These are phyloP conservation scores for Trichonephila inaurata DNA, from an alignment of 1,140 invertebrate genomes.

Conservation along the genomic window DNA sequence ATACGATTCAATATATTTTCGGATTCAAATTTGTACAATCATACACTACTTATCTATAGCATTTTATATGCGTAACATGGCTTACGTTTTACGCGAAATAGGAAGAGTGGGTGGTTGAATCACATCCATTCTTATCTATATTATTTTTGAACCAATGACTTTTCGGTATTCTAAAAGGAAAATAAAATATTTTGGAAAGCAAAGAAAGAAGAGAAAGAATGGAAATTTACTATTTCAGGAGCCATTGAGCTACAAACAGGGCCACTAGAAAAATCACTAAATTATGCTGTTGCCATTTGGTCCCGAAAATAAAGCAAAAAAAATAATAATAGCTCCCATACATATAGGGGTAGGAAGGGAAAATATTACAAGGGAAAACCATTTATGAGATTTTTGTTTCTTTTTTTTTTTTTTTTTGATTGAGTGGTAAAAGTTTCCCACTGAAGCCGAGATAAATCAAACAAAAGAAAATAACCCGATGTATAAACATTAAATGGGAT, in stretches of 20 bases:
- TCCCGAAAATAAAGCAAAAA: background rate
- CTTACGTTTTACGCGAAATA: background rate
- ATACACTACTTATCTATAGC: no score
- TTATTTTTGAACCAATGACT: background rate
- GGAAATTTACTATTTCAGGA: slow-evolving; percentile 43
- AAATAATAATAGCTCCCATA: background rate
- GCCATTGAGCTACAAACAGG: slow-evolving; percentile 52
- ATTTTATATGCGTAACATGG: no score
- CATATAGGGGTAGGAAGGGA: background rate
- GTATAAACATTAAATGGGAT: slow-evolving; percentile 47
- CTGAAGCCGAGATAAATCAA: slow-evolving; percentile 43
- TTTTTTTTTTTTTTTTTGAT: slow-evolving; percentile 54
- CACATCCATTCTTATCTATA: background rate
- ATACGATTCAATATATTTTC: no score
- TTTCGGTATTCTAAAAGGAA: background rate
- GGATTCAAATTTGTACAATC: no score
- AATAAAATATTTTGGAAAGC: background rate
- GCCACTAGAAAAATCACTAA: slow-evolving; percentile 67
- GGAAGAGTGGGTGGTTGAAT: background rate
- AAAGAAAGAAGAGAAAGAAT: background rate
- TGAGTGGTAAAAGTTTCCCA: slow-evolving; percentile 12
- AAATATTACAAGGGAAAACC: slow-evolving; percentile 56
- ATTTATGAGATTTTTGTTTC: slow-evolving; percentile 36
- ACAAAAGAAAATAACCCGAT: slow-evolving; percentile 7
- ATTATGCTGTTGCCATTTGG: slow-evolving; percentile 53